Conservation (phyloP, 2,797 vertebrate genomes). For the Melanogrammus aeglefinus region DNA sequence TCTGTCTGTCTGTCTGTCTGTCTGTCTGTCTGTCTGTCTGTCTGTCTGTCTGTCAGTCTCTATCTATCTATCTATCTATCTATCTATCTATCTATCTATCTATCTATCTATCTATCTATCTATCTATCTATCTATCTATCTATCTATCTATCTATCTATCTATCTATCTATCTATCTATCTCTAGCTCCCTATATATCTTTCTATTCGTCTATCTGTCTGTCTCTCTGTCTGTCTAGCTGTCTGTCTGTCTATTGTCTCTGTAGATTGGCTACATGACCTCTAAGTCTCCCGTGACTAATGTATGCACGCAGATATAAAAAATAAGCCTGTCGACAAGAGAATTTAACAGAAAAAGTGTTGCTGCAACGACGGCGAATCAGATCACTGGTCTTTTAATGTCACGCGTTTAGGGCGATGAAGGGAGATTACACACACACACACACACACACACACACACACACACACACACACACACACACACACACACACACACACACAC, state of each 20-base stretch:
- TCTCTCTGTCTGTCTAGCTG: neutral
- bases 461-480: neutral
- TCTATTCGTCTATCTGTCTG: neutral
- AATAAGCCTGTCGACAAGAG: slow-evolving; percentile 46
- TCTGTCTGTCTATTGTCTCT: slow-evolving; percentile 29
- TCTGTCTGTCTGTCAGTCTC: too few relatives aligned
- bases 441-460: too few relatives aligned
- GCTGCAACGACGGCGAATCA: slow-evolving; percentile 63
- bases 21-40: too few relatives aligned
- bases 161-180: neutral
- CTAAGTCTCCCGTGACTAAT: slow-evolving; percentile 61
- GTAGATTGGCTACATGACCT: slow-evolving; percentile 66
- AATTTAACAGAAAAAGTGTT: slow-evolving; percentile 38
- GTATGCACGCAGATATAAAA: slow-evolving; percentile 45
- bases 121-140: too few relatives aligned
- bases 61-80: too few relatives aligned
- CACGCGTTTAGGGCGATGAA: slow-evolving; percentile 72
- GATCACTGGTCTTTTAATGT: slow-evolving; percentile 78
- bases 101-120: too few relatives aligned
- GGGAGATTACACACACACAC: slow-evolving; percentile 55
- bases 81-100: too few relatives aligned
- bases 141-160: too few relatives aligned
- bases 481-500: slow-evolving; percentile 19
- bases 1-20: too few relatives aligned
- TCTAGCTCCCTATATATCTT: neutral